Base-by-base conservation (phyloP, 2,113 vertebrate genomes). In the Prunella fulvescens region DNA sequence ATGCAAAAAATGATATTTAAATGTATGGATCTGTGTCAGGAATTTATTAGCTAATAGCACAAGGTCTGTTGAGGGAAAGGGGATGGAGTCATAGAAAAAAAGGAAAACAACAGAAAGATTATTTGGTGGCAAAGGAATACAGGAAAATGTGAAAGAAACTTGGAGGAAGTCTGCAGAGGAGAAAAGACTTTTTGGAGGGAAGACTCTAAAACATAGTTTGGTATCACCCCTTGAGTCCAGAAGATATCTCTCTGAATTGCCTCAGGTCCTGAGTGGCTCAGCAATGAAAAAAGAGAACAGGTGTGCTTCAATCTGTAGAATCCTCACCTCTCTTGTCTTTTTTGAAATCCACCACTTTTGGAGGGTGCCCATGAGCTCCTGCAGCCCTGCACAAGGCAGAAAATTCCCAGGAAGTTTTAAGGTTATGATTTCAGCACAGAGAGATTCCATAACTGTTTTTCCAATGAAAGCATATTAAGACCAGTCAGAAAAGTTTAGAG, bases 341-440 rank as follows among this genome's bases (percentile, higher is more conserved):
- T 45, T 67, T 9, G 24, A 26, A 86, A 57, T 61, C 14, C 20
- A 78, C 4, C 31, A 28, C 16, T 28, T 77, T 29, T 48, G 19
- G 44, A 79, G 15, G 5, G 5, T 48, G 8, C 2, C 16, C 25
- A 58, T 0, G 0, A 64, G 33, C 8, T 86, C 26, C 23, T 54
- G 29, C 14, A 85, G 48, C 16, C 35, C 61, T 64, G 26, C 29
- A 35, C 17, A 82, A 37, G 20, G 18, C 8, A 61, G 18, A 81
- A 92, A 60, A 74, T 64, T 81, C 44, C 25, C 20, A 47, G 62
- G 6, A 50, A 94, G 3, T 1, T 71, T 67, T 60, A 67, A 50
- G 12, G 26, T 62, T 90, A 35, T 54, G 18, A 64, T 74, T 78
- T 81, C 47, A 78, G 7, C 25, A 61, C 19, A 37, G n/a, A 64